Base-by-base conservation (phyloP, 2,113 vertebrate genomes). In the Zingel zingel region DNA sequence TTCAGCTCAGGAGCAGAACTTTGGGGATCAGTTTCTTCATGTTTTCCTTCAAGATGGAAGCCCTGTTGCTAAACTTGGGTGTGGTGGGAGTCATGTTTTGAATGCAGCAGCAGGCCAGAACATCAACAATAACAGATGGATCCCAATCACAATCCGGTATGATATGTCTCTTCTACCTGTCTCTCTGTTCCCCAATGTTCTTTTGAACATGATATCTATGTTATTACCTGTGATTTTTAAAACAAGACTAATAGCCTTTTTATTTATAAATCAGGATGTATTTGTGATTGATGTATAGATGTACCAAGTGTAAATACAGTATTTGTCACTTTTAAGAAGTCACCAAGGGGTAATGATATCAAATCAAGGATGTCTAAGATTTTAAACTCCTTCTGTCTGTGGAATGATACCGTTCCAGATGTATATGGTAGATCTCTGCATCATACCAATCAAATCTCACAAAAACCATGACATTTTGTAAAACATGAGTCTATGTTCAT, bases 31-130 rank as follows among this genome's bases (percentile, higher is more conserved):
- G 5, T 98, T 97, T 83, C 95, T 98, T 78, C 96, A 97, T 47
- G 86, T 97, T n/a, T 97, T 97, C 84, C 94, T 97, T 65, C 74
- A 94, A 87, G 95, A 97, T 73, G 96, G 96, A 86, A 94, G 59
- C 76, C 95, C 93, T n/a, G 92, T 86, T 30, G 91, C 93, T 89
- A 89, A 89, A 74, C 88, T 97, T 3, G 86, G 94, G 51, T 98
- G 96, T 83, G 93, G 95, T 84, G 87, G 63, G 50, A 87, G 88
- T 57, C 89, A 79, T 77, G 91, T 96, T 84, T 86, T 98, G 90
- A 94, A 82, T 68, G 87, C 93, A 13, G 92, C 92, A 9, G 50
- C 92, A 54, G 92, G 83, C 33, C 92, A 95, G 3, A 94, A 71
- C 68, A 86, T 97, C 87, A 94, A 77, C 81, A 92, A 78, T 18